Evolutionary conservation across 2,888 invertebrate species (phyloP).

Genomic region (Amiota mariae): DNA sequence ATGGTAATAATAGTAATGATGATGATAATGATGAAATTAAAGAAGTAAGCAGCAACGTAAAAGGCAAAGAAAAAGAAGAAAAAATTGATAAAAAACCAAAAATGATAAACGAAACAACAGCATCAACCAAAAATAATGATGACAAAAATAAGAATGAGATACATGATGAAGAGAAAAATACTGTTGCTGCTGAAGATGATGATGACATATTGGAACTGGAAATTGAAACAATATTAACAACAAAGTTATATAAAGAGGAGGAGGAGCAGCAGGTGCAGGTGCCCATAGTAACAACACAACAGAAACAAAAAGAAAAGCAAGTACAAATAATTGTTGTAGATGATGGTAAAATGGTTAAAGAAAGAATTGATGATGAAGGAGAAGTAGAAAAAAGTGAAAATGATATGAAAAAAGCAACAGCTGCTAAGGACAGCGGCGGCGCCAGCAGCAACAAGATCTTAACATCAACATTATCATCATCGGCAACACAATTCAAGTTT

Average conservation of each 20-base stretch:
- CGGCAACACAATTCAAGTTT: background rate
- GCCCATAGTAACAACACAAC: too few species aligned
- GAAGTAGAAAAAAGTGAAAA: background rate
- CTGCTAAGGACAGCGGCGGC: background rate
- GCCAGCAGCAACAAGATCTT: background rate
- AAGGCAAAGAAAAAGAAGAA: background rate
- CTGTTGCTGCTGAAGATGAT: conserved; percentile 19
- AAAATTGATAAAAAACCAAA: background rate
- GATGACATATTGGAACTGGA: too few species aligned
- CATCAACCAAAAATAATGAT: background rate
- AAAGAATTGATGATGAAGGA: background rate
- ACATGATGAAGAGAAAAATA: conserved; percentile 45
- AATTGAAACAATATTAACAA: too few species aligned
- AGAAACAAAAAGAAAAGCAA: conserved; percentile 1
- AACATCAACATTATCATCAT: background rate
- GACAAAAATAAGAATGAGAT: conserved; percentile 36
- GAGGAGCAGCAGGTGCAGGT: too few species aligned
- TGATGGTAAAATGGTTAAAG: background rate
- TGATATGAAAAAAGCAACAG: background rate
- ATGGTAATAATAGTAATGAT: background rate
- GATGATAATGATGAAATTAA: background rate
- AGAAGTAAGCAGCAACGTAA: background rate
- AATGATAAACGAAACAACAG: conserved; percentile 30
- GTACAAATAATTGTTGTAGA: conserved; percentile 1
- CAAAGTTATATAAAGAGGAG: too few species aligned